Evolutionary conservation across 2,797 vertebrate genomes (phyloP).

Genomic region (Microtus agrestis): DNA sequence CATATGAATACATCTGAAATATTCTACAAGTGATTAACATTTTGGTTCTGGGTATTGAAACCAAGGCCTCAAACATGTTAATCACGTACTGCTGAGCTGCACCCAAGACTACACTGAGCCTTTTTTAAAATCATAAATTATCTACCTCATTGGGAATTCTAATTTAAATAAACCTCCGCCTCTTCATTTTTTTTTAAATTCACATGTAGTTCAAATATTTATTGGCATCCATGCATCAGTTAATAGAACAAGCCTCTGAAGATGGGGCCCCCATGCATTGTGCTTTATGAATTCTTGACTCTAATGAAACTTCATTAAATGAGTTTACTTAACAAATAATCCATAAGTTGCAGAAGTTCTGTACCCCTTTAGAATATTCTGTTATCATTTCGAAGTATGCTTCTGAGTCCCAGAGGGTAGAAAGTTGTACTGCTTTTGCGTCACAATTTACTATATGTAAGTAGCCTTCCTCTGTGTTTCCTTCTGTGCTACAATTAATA

Average conservation of each 20-base stretch:
- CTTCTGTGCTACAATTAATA: not conserved
- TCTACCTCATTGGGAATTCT: not conserved
- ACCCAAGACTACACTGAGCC: not conserved
- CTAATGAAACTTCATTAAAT: not conserved
- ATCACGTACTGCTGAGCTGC: no score
- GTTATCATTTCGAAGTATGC: not conserved
- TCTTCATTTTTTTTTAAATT: not conserved
- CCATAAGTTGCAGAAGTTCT: not conserved
- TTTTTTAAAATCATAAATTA: not conserved
- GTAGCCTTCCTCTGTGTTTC: not conserved
- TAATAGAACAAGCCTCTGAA: not conserved
- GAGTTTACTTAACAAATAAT: not conserved
- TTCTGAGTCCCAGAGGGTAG: not conserved
- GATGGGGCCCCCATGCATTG: not conserved
- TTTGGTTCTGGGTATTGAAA: not conserved
- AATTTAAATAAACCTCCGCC: not conserved
- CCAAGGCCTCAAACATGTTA: not conserved
- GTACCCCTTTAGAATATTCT: not conserved
- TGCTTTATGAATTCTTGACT: not conserved
- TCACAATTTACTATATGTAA: not conserved
- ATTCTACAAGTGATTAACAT: not conserved
- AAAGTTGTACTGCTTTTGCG: not conserved
- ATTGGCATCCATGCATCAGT: not conserved
- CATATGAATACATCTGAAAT: not conserved
- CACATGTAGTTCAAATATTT: not conserved